These are phyloP conservation scores for Poeciliopsis prolifica DNA, from an alignment of 2,113 vertebrate species.

Conservation along the genomic window DNA sequence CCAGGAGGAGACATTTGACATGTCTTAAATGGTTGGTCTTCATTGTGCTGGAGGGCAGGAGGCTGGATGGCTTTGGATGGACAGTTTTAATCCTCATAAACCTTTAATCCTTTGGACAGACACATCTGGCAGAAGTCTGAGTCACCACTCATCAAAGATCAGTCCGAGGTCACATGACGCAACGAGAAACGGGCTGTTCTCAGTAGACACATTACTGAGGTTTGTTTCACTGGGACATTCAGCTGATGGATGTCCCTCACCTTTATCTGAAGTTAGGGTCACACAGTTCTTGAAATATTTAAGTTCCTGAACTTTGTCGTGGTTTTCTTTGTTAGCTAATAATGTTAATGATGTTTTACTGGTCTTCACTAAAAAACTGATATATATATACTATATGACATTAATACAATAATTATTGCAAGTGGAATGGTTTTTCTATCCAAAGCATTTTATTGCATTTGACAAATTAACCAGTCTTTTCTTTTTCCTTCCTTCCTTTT, in stretches of 20 bases:
- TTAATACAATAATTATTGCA: too few species aligned
- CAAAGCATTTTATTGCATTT: background rate
- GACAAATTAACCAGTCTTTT: too few species aligned
- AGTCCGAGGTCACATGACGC: background rate
- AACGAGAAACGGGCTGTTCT: background rate
- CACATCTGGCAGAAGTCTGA: conserved; percentile 34
- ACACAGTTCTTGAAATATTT: too few species aligned
- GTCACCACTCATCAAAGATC: conserved; percentile 1
- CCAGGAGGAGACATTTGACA: background rate
- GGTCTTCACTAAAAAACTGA: too few species aligned
- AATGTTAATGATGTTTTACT: too few species aligned
- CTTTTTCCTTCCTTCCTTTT: background rate
- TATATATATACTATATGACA: too few species aligned
- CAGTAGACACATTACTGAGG: background rate
- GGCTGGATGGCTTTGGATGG: background rate
- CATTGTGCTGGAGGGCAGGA: background rate
- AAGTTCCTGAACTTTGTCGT: too few species aligned
- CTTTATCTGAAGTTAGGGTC: background rate
- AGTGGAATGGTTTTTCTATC: background rate
- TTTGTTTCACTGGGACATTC: background rate
- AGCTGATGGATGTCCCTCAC: background rate
- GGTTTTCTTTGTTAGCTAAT: too few species aligned
- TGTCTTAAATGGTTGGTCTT: background rate
- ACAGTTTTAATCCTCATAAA: conserved; percentile 50
- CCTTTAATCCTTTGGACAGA: conserved; percentile 44